These are phyloP conservation scores for Mamestra brassicae DNA, from an alignment of 2,888 invertebrate genomes.

Conservation along the genomic window DNA sequence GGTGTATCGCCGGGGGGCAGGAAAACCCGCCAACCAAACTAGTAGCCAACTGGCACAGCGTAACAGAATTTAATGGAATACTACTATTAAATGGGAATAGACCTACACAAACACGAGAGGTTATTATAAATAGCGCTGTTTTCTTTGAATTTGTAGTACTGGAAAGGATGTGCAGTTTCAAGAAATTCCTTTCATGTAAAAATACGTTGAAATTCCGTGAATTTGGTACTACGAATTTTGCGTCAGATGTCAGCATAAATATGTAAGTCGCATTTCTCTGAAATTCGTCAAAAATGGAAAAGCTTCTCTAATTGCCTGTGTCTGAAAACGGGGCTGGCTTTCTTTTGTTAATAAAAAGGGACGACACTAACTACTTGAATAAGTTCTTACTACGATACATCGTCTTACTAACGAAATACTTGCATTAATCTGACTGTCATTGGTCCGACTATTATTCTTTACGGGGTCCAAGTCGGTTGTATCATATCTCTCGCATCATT, in stretches of 20 bases:
- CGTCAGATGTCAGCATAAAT: neutral
- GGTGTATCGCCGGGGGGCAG: conserved; percentile 80
- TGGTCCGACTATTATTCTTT: no score
- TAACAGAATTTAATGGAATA: conserved; percentile 71
- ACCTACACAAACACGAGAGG: conserved; percentile 70
- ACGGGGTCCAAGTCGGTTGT: no score
- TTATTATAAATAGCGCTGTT: conserved; percentile 39
- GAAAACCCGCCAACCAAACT: conserved; percentile 74
- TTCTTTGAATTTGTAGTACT: conserved; percentile 40
- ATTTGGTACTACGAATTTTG: neutral
- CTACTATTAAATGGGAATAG: conserved; percentile 65
- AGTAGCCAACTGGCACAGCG: conserved; percentile 71
- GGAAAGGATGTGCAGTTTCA: neutral
- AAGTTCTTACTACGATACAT: no score
- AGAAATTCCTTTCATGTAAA: conserved; percentile 1
- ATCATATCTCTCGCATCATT: no score
- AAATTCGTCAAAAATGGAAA: conserved; percentile 4
- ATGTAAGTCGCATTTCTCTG: neutral
- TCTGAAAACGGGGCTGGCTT: neutral
- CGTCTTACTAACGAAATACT: no score
- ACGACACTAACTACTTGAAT: no score
- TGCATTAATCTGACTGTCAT: no score
- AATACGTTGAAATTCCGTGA: neutral
- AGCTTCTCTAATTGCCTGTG: neutral
- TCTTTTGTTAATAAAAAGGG: no score